Percentiles rank a stretch among this genome's conserved stretches.
Evolutionary conservation across 2,797 vertebrate species (phyloP).

Genomic region (Etheostoma nigrum): DNA sequence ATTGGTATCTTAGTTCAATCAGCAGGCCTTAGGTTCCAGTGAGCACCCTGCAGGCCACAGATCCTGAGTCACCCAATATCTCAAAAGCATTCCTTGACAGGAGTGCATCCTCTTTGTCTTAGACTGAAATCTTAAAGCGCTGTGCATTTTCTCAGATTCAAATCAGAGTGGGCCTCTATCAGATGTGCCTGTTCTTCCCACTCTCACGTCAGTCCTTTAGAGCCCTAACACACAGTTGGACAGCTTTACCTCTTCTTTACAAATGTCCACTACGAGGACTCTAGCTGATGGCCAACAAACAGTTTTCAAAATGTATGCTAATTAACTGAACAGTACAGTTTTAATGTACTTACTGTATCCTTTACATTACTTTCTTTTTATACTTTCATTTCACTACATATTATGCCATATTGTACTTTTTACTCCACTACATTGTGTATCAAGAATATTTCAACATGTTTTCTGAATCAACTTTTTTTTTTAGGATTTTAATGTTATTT

Average conservation of each 20-base stretch:
- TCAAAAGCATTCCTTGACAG: conserved; percentile 34
- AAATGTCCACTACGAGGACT: too few relatives aligned
- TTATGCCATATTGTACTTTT: too few relatives aligned
- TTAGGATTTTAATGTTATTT: too few relatives aligned
- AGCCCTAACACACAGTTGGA: not conserved
- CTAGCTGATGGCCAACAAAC: too few relatives aligned
- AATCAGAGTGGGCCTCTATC: conserved; percentile 24
- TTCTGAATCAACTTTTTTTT: too few relatives aligned
- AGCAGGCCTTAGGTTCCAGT: not conserved
- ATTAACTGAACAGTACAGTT: not conserved
- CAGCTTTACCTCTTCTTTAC: too few relatives aligned
- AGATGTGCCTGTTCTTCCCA: conserved; percentile 12
- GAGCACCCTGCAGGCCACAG: not conserved
- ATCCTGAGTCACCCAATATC: conserved; percentile 15
- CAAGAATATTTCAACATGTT: too few relatives aligned
- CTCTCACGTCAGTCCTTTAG: conserved; percentile 9
- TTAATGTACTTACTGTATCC: not conserved
- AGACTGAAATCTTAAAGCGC: conserved; percentile 17
- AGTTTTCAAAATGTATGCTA: not conserved
- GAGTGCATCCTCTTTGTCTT: conserved; percentile 18
- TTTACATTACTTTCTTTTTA: not conserved
- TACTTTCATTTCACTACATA: too few relatives aligned
- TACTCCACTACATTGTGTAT: too few relatives aligned
- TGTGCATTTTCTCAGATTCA: conserved; percentile 10
- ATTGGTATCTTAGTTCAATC: conserved; percentile 2